Evolutionary conservation across 2,888 invertebrate species (phyloP).

Genomic region (Tuta absoluta): DNA sequence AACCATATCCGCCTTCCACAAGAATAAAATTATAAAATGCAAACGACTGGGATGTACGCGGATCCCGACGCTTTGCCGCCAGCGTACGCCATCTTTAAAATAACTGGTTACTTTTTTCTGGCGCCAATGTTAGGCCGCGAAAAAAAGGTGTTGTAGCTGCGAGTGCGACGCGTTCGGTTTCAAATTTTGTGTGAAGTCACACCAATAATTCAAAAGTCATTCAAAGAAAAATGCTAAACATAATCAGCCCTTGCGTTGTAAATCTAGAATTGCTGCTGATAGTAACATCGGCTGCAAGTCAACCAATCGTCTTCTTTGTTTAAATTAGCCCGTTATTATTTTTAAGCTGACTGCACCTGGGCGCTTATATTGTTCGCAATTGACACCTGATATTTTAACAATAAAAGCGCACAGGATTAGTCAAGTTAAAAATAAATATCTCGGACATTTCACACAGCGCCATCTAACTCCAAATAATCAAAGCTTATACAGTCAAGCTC

Average conservation of each 20-base stretch:
- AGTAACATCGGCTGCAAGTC: too few species aligned
- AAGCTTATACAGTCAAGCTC: too few species aligned
- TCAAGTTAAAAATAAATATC: too few species aligned
- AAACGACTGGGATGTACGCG: constrained; percentile 70
- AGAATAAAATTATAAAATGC: constrained; percentile 45
- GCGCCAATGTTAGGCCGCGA: constrained; percentile 21
- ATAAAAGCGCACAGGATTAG: too few species aligned
- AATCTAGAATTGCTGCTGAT: too few species aligned
- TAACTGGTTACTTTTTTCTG: constrained; percentile 12
- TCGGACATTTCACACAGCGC: too few species aligned
- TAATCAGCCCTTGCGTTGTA: neutral
- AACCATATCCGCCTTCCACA: constrained; percentile 32
- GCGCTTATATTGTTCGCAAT: too few species aligned
- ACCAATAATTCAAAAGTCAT: neutral
- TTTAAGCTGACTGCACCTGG: too few species aligned
- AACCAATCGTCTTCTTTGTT: too few species aligned
- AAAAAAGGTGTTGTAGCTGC: constrained; percentile 15
- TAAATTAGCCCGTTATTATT: too few species aligned
- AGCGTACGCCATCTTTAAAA: constrained; percentile 19
- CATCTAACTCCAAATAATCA: too few species aligned
- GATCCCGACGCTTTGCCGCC: constrained; percentile 46
- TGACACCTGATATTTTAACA: too few species aligned
- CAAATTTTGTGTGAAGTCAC: neutral
- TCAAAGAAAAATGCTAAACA: neutral
- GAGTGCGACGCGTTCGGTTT: constrained; percentile 25